Evolutionary conservation across 2,797 vertebrate genomes (phyloP).

Genomic region (Molossus molossus): DNA sequence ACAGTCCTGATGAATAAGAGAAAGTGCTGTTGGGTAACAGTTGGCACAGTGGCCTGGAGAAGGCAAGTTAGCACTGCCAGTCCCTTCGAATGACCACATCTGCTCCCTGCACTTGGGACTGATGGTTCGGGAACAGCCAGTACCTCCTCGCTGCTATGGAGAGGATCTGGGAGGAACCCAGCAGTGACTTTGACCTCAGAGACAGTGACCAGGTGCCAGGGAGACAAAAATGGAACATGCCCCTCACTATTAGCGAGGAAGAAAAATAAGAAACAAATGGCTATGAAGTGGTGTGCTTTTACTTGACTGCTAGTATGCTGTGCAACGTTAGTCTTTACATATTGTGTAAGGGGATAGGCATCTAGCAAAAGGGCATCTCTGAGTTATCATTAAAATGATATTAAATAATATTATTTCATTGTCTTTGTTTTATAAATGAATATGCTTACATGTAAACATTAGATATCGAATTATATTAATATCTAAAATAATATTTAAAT

Average conservation of each 20-base stretch:
- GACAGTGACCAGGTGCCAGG: neutral
- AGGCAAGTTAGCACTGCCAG: neutral
- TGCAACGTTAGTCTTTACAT: neutral
- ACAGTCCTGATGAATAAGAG: neutral
- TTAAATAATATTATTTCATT: neutral
- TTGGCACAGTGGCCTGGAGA: neutral
- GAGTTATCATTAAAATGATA: neutral
- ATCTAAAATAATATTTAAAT: neutral
- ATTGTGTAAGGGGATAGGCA: neutral
- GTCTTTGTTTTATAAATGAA: neutral
- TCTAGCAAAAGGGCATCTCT: neutral
- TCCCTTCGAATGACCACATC: neutral
- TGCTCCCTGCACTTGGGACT: fast-evolving
- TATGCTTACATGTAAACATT: neutral
- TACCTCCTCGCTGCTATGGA: fast-evolving
- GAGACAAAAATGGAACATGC: neutral
- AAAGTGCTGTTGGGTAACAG: neutral
- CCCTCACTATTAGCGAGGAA: neutral
- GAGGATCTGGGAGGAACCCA: no score
- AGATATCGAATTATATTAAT: neutral
- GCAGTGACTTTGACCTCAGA: neutral
- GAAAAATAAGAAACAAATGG: neutral
- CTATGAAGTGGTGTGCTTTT: neutral
- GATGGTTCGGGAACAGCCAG: fast-evolving
- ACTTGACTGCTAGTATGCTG: neutral